Percentiles rank a stretch among this genome's conserved stretches.
These are phyloP conservation scores for Monopis laevigella DNA, from an alignment of 2,888 invertebrate species.

Conservation along the genomic window DNA sequence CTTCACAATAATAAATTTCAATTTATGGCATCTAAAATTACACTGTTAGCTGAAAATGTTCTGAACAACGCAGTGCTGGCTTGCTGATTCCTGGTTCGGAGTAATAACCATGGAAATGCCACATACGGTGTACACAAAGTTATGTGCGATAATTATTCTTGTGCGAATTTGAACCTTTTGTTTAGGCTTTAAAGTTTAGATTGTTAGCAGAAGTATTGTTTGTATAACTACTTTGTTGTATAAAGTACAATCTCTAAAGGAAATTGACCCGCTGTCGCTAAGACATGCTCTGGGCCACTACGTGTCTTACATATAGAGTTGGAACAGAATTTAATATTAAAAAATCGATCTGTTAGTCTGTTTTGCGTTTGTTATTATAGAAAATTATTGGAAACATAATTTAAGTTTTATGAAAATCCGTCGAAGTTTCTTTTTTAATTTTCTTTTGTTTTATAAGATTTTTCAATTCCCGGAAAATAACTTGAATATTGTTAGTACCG, in stretches of 20 bases:
- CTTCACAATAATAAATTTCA: too few species aligned
- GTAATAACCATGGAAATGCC: slow-evolving; percentile 7
- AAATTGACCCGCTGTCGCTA: slow-evolving; percentile 9
- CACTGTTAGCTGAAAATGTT: slow-evolving; percentile 5
- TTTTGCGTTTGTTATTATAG: not conserved
- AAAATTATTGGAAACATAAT: not conserved
- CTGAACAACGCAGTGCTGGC: not conserved
- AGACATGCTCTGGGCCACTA: slow-evolving; percentile 8
- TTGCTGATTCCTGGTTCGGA: slow-evolving; percentile 5
- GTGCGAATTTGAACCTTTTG: not conserved
- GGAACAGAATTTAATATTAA: slow-evolving; percentile 4
- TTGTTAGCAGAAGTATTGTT: not conserved
- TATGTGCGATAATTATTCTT: not conserved
- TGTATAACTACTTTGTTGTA: slow-evolving; percentile 2
- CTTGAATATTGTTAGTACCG: too few species aligned
- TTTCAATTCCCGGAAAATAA: too few species aligned
- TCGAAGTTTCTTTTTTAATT: too few species aligned
- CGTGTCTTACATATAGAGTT: slow-evolving; percentile 9
- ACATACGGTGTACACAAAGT: slow-evolving; percentile 6
- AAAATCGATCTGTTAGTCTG: slow-evolving; percentile 1
- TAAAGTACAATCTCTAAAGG: slow-evolving; percentile 7
- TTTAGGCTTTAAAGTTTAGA: not conserved
- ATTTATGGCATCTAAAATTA: too few species aligned
- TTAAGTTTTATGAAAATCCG: not conserved
- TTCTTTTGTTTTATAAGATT: too few species aligned